Evolutionary conservation across 2,797 vertebrate genomes (phyloP).

Genomic region (Synanceia verrucosa): DNA sequence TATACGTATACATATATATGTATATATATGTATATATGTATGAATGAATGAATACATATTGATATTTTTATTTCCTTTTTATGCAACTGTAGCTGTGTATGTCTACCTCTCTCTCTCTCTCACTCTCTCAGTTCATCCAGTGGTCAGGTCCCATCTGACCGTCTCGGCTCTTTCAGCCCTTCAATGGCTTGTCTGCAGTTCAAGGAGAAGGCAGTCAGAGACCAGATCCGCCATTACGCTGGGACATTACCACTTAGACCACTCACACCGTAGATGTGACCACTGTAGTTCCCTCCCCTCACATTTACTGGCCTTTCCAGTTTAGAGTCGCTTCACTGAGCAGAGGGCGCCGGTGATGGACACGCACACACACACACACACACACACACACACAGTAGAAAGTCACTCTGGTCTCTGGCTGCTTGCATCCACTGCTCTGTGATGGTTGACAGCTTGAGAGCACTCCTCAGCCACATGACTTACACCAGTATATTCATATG

Average conservation of each 20-base stretch:
- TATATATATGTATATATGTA: too few relatives aligned
- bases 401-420: conserved; percentile 82
- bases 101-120: conserved; percentile 7
- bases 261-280: conserved; percentile 28
- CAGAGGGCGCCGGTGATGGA: conserved; percentile 31
- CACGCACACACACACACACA: not conserved
- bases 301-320: conserved; percentile 60
- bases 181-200: conserved; percentile 93
- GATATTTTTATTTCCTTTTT: too few relatives aligned
- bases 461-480: conserved; percentile 84
- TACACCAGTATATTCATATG: conserved; percentile 47
- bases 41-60: too few relatives aligned
- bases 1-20: too few relatives aligned
- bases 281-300: conserved; percentile 39
- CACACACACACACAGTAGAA: conserved; percentile 14
- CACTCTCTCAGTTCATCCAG: conserved; percentile 57
- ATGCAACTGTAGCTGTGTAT: conserved; percentile 65
- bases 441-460: conserved; percentile 94
- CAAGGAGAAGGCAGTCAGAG: conserved; percentile 87
- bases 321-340: conserved; percentile 60
- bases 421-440: conserved; percentile 93
- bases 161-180: conserved; percentile 87
- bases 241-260: conserved; percentile 58
- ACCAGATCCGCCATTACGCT: conserved; percentile 75
- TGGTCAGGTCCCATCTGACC: conserved; percentile 70